Evolutionary conservation across 1,140 invertebrate genomes (phyloP).

Genomic region (Panulirus ornatus): DNA sequence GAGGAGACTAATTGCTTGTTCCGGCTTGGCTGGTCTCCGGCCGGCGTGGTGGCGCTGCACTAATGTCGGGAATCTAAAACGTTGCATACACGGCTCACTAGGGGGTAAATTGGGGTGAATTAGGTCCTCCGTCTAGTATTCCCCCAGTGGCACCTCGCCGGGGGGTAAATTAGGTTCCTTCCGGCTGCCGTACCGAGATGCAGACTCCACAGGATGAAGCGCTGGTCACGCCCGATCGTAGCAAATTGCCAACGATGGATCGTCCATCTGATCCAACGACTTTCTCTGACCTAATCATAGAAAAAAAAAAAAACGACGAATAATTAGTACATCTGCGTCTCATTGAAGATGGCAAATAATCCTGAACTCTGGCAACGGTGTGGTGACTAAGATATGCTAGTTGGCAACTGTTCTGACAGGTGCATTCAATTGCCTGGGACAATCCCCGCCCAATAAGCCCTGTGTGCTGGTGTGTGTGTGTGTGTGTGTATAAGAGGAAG

Average conservation of each 20-base stretch:
- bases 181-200: too few relatives aligned
- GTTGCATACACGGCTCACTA: not conserved
- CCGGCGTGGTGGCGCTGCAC: not conserved
- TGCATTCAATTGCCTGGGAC: slow-evolving; percentile 9
- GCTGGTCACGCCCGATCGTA: too few relatives aligned
- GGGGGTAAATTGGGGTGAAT: not conserved
- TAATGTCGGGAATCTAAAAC: slow-evolving; percentile 20
- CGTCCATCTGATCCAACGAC: too few relatives aligned
- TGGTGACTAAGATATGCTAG: slow-evolving; percentile 9
- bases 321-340: too few relatives aligned
- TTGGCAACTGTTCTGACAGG: slow-evolving; percentile 11
- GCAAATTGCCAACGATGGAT: too few relatives aligned
- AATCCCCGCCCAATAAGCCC: not conserved
- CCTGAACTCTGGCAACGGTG: not conserved
- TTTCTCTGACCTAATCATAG: too few relatives aligned
- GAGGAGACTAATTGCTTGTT: slow-evolving; percentile 16
- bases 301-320: too few relatives aligned
- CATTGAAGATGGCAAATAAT: too few relatives aligned
- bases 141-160: not conserved
- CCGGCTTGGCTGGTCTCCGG: not conserved
- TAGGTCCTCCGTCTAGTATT: not conserved
- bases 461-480: not conserved
- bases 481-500: not conserved
- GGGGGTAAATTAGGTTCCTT: too few relatives aligned
- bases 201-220: too few relatives aligned